Evolutionary conservation across 2,888 invertebrate species (phyloP).

Genomic region (Drosophila kanekoi): DNA sequence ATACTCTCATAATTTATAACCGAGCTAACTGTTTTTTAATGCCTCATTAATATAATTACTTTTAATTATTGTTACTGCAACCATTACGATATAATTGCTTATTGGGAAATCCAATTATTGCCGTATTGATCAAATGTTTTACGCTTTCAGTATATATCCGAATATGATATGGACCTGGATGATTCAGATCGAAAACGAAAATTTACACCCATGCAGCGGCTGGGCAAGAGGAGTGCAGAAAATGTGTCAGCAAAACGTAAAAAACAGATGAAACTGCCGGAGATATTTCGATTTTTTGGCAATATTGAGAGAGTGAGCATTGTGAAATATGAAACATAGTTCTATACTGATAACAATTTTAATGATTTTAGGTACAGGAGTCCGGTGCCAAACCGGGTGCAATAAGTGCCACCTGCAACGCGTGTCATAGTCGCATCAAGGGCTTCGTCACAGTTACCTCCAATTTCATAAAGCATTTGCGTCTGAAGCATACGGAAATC

Average conservation of each 20-base stretch:
- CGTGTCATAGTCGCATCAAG: constrained; percentile 42
- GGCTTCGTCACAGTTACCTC: constrained; percentile 49
- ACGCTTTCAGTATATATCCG: constrained; percentile 12
- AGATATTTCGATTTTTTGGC: constrained; percentile 40
- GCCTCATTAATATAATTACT: constrained; percentile 8
- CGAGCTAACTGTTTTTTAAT: background rate
- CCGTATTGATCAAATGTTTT: background rate
- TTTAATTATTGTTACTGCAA: constrained; percentile 1
- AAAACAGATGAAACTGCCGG: constrained; percentile 33
- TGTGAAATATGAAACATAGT: background rate
- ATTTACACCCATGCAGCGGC: background rate
- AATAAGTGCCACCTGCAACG: constrained; percentile 46
- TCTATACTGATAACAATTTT: too few relatives aligned
- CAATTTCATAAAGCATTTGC: constrained; percentile 52
- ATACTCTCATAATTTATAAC: background rate
- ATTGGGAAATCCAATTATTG: background rate
- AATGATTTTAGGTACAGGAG: constrained; percentile 29
- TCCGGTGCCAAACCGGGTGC: constrained; percentile 29
- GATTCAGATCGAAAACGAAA: background rate
- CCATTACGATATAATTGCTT: background rate
- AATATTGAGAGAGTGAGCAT: constrained; percentile 42
- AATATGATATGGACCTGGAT: constrained; percentile 8
- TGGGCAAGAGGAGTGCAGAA: background rate
- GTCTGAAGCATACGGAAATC: constrained; percentile 37
- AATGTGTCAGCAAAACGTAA: constrained; percentile 8